Evolutionary conservation across 2,888 invertebrate species (phyloP), one percentile per base, ranked within the genome.

Genomic region (Temnothorax unifasciatus): DNA sequence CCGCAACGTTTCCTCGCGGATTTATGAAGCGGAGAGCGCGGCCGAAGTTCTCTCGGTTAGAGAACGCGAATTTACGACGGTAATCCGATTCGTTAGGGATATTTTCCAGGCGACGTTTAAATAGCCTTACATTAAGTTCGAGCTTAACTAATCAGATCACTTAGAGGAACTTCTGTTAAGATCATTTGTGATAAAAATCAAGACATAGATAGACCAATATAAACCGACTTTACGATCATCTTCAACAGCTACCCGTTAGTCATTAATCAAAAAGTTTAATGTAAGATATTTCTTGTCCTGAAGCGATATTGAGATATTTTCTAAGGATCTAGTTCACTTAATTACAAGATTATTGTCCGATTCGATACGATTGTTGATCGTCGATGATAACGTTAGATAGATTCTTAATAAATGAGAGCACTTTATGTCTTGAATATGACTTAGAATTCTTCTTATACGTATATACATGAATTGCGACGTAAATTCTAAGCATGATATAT

Each of bases 1-100:
- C 71, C 47, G 79, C 79, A 79, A 79, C 47, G 73, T 79, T 81
- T 81, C 79, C 18, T 11, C 71, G 59, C 44, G 59, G 50, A 81
- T 73, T 81, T 81, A 81, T 71, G 59, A 69, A 79, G 8, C 34
- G 21, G 9, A 79, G 21, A 79, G 21, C 63, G n/a, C 54, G 29
- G n/a, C 44, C 41, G 1, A 13, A 57, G 57, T n/a, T 54, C 29
- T 29, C 76, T 54, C 44, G 1, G 54, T 38, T 21, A 38, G 64
- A 54, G 41, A 59, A 50, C 59, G 47, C 25, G 25, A 73, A 71
- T 81, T 81, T 50, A 71, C 47, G 25, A 13, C 13, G 47, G 21
- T 59, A 81, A 81, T 81, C 73, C 38, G 50, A 81, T 81, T 81
- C 50, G 79, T 71, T 38, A 25, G 11, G 59, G 25, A 21, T 71